Evolutionary conservation across 2,888 invertebrate species (phyloP).

Genomic region (Eledona agricola): DNA sequence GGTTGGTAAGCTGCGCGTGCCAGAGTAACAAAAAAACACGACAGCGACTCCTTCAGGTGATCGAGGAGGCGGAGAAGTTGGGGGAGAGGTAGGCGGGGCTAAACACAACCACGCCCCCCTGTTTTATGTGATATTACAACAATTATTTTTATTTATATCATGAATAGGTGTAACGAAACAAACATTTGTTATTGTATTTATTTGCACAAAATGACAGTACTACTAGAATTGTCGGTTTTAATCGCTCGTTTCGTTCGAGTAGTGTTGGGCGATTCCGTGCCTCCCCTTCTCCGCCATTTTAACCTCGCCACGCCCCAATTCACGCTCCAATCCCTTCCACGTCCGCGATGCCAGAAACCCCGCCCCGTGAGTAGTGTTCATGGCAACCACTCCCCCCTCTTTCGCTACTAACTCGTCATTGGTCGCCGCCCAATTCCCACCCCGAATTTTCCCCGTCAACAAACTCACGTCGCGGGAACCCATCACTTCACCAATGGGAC

Average conservation of each 20-base stretch:
- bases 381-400: conserved; percentile 62
- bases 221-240: too few relatives aligned
- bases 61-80: conserved; percentile 68
- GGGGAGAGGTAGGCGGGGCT: conserved; percentile 12
- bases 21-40: conserved; percentile 88
- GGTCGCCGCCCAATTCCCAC: conserved; percentile 19
- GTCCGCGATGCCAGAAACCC: conserved; percentile 73
- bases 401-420: conserved; percentile 57
- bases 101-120: background rate
- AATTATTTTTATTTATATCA: conserved; percentile 16
- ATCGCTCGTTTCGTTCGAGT: conserved; percentile 70
- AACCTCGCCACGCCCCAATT: conserved; percentile 77
- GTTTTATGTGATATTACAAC: conserved; percentile 11
- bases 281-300: conserved; percentile 75
- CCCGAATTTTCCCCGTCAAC: conserved; percentile 70
- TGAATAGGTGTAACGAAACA: too few relatives aligned
- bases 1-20: conserved; percentile 85
- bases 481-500: conserved; percentile 49
- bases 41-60: conserved; percentile 76
- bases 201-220: too few relatives aligned
- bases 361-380: conserved; percentile 67
- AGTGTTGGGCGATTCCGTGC: conserved; percentile 78
- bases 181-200: too few relatives aligned
- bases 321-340: conserved; percentile 89
- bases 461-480: conserved; percentile 73